Base-by-base conservation (phyloP, 2,888 invertebrate species). In the Neria commutata region DNA sequence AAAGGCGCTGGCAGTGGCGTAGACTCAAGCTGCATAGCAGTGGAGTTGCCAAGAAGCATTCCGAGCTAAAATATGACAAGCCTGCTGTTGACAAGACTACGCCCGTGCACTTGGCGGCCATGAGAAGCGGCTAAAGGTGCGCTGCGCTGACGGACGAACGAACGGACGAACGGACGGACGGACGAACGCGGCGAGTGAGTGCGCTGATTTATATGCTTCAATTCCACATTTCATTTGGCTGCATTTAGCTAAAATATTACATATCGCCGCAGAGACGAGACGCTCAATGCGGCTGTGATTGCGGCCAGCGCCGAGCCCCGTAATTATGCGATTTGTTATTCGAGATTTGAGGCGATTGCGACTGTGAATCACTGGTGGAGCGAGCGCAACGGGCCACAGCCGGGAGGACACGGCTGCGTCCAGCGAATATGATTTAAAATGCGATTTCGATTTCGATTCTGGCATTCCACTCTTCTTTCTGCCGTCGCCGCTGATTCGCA, bases 261-360 rank as follows among this genome's bases (percentile, higher is more conserved):
- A 75, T 74, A 75, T 73, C 73, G 61, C 61, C 26, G 29, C 29
- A 46, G 37, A 26, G 55, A 46, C 37, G 48, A 45, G 45, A 29
- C 26, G 10, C 14, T 6, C 26, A 29, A 16, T 11, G 24, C 26
- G 21, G 16, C n/a, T 37, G 42, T 21, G 42, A 21, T 19, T 42
- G 42, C 42, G 56, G 61, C 61, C 57, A 52, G 61, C 65, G 63
- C 63, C 69, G 71, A 71, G 75, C 70, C 73, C 78, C 75, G 75
- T 76, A 78, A 77, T 77, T 77, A 78, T 78, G 76, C 78, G 78
- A 77, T 77, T 77, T 78, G 77, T 77, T 77, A 77, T 77, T 72
- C 70, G 75, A 76, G 78, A 76, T 77, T 76, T 73, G 76, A 75
- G 77, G 68, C 75, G 78, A 78, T 78, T 77, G 76, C 70, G 77